Evolutionary conservation across 1,140 invertebrate genomes (phyloP).

Genomic region (honey bee (Apis mellifera)): Amel_HAv3.1 CM009933.2:1505001-1505500

Average conservation of each 20-base stretch:
- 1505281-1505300: conserved; percentile 34
- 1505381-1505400: conserved; percentile 40
- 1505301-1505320: conserved; percentile 56
- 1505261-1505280: conserved; percentile 45
- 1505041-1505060: too few relatives aligned
- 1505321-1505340: conserved; percentile 13
- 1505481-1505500: neutral
- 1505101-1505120: neutral
- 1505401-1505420: conserved; percentile 32
- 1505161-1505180: conserved; percentile 59
- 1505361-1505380: conserved; percentile 22
- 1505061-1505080: too few relatives aligned
- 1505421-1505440: conserved; percentile 19
- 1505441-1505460: conserved; percentile 7
- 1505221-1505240: conserved; percentile 15
- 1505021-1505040: too few relatives aligned
- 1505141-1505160: neutral
- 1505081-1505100: too few relatives aligned
- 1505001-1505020: too few relatives aligned
- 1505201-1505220: neutral
- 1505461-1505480: too few relatives aligned
- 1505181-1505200: conserved; percentile 55
- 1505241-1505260: conserved; percentile 46
- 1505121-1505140: neutral
- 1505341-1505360: conserved; percentile 16